A percentile compares a stretch with the other conserved stretches of the same genome.
These are phyloP conservation scores for Bombus fervidus DNA, from an alignment of 1,140 invertebrate genomes.

Conservation along the genomic window DNA sequence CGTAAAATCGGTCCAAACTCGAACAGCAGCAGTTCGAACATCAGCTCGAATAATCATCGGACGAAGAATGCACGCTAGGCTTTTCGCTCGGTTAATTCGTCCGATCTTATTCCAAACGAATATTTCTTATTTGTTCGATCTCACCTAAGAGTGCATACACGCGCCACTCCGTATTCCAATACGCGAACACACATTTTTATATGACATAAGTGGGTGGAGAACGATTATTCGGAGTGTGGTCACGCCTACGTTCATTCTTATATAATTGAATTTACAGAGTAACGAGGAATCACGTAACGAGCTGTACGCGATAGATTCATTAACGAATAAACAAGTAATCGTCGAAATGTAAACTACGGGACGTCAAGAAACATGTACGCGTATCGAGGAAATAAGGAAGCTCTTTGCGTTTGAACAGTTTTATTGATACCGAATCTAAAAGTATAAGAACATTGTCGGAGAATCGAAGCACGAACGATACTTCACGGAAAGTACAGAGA, in stretches of 20 bases:
- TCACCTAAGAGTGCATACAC: too few species aligned
- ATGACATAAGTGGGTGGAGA: slow-evolving; percentile 2
- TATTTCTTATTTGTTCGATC: neutral
- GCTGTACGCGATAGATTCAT: neutral
- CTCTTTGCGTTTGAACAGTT: slow-evolving; percentile 52
- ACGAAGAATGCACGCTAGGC: rapidly evolving
- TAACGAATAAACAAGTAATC: slow-evolving; percentile 18
- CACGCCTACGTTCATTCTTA: slow-evolving; percentile 31
- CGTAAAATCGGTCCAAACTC: too few species aligned
- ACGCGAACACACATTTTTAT: neutral
- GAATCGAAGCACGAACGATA: slow-evolving; percentile 11
- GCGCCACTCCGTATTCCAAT: neutral
- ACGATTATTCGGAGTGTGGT: slow-evolving; percentile 35
- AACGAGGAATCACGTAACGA: slow-evolving; percentile 36
- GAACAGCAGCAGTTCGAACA: too few species aligned
- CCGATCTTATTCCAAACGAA: neutral
- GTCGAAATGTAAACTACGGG: neutral
- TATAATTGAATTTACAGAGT: slow-evolving; percentile 37
- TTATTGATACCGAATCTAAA: slow-evolving; percentile 57
- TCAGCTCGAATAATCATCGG: neutral
- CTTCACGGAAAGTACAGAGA: neutral
- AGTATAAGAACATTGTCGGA: slow-evolving; percentile 17
- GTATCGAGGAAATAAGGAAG: neutral
- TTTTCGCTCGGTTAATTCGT: neutral
- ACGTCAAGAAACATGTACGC: neutral